A percentile compares a stretch with the other conserved stretches of the same genome.
phyloP scores from a whole-genome alignment of 2,888 invertebrate genomes.

The Sturmia bella region DNA sequence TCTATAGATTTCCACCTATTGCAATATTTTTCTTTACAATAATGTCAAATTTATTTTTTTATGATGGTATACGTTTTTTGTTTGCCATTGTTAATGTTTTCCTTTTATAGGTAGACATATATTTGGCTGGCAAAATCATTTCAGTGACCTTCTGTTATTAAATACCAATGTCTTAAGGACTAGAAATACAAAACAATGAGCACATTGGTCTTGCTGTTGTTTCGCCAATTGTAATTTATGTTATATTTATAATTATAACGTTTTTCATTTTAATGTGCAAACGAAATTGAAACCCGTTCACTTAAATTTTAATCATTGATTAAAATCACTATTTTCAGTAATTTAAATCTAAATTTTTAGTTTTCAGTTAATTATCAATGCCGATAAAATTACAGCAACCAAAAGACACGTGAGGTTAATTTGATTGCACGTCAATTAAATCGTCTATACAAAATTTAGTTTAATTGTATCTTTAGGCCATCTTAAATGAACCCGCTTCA shows the following conservation, averaged over 20 bases:
- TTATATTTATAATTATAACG: no score
- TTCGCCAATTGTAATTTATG: background rate
- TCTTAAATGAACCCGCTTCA: background rate
- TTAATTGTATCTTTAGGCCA: background rate
- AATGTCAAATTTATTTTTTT: slow-evolving; percentile 18
- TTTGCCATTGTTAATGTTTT: background rate
- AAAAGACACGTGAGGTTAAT: slow-evolving; percentile 56
- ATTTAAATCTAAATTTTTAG: no score
- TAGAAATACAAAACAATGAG: no score
- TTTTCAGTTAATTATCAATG: background rate
- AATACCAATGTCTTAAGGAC: no score
- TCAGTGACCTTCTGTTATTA: no score
- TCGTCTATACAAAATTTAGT: background rate
- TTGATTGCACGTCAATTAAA: slow-evolving; percentile 33
- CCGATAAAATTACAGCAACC: slow-evolving; percentile 13
- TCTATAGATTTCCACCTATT: no score
- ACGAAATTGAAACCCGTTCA: no score
- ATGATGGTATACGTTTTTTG: background rate
- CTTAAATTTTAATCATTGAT: no score
- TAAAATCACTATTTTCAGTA: no score
- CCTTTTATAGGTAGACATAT: background rate
- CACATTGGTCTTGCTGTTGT: background rate
- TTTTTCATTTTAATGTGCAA: slow-evolving; percentile 11
- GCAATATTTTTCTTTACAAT: background rate
- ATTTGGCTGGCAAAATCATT: no score